These are phyloP conservation scores for Temnothorax rugatulus DNA, from an alignment of 2,888 invertebrate species.

Conservation along the genomic window DNA sequence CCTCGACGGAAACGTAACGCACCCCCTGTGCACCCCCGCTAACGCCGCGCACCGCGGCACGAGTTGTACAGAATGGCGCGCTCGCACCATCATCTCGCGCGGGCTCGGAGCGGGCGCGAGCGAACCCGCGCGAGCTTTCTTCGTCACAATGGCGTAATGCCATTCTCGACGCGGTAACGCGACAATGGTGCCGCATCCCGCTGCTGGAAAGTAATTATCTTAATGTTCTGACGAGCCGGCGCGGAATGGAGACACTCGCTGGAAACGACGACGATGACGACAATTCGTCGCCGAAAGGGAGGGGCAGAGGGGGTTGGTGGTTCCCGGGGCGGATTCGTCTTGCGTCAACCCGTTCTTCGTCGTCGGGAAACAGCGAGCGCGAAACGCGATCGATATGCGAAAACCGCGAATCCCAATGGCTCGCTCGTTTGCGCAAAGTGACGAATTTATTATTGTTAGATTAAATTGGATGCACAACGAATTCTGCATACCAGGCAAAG, in stretches of 20 bases:
- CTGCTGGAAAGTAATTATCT: constrained; percentile 79
- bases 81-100: constrained; percentile 49
- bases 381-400: constrained; percentile 40
- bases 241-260: constrained; percentile 69
- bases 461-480: not conserved
- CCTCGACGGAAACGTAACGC: constrained; percentile 54
- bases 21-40: constrained; percentile 14
- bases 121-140: constrained; percentile 72
- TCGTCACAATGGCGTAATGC: constrained; percentile 77
- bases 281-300: constrained; percentile 17
- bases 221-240: constrained; percentile 77
- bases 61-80: constrained; percentile 47
- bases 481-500: not conserved
- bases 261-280: constrained; percentile 49
- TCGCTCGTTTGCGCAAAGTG: constrained; percentile 37
- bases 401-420: constrained; percentile 41
- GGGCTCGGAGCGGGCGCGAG: constrained; percentile 31
- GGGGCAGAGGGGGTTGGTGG: not conserved
- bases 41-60: constrained; percentile 24
- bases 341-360: constrained; percentile 38
- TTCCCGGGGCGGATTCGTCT: constrained; percentile 44
- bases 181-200: constrained; percentile 76
- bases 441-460: constrained; percentile 34
- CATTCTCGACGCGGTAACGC: constrained; percentile 78
- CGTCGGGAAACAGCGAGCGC: constrained; percentile 10